These are phyloP conservation scores for Standfussiana lucernea DNA, from an alignment of 2,888 invertebrate genomes.

Conservation along the genomic window DNA sequence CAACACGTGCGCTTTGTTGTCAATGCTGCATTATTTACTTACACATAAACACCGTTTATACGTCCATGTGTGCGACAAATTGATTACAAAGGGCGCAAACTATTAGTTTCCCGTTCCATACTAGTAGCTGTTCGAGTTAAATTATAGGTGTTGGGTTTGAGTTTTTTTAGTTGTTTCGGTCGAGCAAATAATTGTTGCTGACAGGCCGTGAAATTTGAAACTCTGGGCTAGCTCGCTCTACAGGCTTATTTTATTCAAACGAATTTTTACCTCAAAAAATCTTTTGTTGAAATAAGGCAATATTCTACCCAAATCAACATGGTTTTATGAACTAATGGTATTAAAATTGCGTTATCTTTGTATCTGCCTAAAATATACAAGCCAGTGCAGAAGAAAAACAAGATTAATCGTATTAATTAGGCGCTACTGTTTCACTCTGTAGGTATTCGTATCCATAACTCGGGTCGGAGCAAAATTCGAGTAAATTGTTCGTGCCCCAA, in stretches of 20 bases:
- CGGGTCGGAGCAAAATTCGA: slow-evolving; percentile 43
- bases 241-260: slow-evolving; percentile 25
- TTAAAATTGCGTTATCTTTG: slow-evolving; percentile 19
- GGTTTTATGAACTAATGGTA: slow-evolving; percentile 24
- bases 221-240: background rate
- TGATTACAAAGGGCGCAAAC: slow-evolving; percentile 47
- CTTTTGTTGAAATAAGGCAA: slow-evolving; percentile 16
- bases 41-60: slow-evolving; percentile 7
- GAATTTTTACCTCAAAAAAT: slow-evolving; percentile 9
- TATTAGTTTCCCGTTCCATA: slow-evolving; percentile 36
- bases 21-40: slow-evolving; percentile 41
- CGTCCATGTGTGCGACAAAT: slow-evolving; percentile 44
- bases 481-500: slow-evolving; percentile 48
- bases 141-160: slow-evolving; percentile 36
- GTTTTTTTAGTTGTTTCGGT: slow-evolving; percentile 19
- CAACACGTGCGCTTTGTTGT: slow-evolving; percentile 53
- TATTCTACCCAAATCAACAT: background rate
- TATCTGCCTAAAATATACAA: slow-evolving; percentile 36
- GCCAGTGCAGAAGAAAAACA: slow-evolving; percentile 61
- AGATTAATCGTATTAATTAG: slow-evolving; percentile 74
- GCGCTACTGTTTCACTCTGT: slow-evolving; percentile 65
- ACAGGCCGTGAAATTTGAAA: slow-evolving; percentile 44
- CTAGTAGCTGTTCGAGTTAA: slow-evolving; percentile 36
- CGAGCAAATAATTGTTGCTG: slow-evolving; percentile 38
- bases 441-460: slow-evolving; percentile 66